Evolutionary conservation across 2,113 vertebrate genomes (phyloP).

Genomic region (Theristicus caerulescens): DNA sequence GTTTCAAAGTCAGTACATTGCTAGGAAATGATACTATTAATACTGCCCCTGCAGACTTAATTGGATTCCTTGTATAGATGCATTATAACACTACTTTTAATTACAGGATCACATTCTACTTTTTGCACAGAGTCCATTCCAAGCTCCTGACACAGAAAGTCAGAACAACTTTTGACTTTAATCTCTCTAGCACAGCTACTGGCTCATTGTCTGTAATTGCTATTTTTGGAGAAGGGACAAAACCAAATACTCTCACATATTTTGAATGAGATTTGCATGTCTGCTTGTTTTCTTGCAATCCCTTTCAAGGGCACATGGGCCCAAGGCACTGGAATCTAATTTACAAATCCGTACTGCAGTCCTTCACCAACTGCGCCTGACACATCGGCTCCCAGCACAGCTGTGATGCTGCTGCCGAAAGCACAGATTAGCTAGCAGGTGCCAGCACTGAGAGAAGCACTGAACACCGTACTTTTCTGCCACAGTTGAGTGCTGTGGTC

Average conservation of each 20-base stretch:
- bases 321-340: background rate
- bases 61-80: background rate
- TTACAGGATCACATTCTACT: background rate
- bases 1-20: background rate
- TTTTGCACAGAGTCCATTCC: background rate
- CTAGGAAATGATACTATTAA: background rate
- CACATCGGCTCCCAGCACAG: background rate
- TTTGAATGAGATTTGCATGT: background rate
- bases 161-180: background rate
- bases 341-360: background rate
- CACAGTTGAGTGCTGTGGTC: background rate
- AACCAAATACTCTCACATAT: background rate
- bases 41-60: background rate
- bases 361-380: background rate
- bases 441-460: background rate
- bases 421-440: background rate
- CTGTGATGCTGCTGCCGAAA: background rate
- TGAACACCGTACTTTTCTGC: background rate
- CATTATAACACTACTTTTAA: slow-evolving; percentile 18
- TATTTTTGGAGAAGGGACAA: background rate
- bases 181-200: background rate
- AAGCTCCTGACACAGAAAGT: slow-evolving; percentile 1
- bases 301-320: background rate
- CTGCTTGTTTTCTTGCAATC: background rate
- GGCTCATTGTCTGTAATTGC: background rate